Conservation (phyloP, 2,113 vertebrate species). For the Cyanoramphus novaezelandiae region DNA sequence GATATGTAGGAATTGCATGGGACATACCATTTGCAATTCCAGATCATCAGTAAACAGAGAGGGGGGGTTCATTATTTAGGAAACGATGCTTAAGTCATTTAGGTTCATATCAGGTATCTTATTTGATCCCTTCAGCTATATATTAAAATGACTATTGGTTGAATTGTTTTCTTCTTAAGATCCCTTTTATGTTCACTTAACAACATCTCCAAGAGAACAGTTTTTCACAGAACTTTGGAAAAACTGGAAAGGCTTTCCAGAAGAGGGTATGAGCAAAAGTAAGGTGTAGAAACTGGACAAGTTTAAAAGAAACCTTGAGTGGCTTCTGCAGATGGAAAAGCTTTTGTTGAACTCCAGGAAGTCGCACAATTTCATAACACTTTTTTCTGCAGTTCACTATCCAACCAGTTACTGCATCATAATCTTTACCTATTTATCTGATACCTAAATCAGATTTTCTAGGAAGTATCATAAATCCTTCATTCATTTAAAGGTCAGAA, state of each 20-base stretch:
- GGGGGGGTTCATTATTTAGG: rapidly evolving
- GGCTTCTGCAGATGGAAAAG: neutral
- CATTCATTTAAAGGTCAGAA: constrained; percentile 1
- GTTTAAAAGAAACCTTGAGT: neutral
- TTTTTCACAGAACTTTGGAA: neutral
- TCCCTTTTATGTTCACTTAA: neutral
- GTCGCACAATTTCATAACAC: neutral
- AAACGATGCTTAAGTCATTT: neutral
- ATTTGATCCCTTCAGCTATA: neutral
- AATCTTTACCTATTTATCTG: neutral
- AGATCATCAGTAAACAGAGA: neutral
- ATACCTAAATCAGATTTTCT: neutral
- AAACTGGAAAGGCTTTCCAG: neutral
- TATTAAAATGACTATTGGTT: neutral
- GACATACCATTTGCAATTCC: neutral
- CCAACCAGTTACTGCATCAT: neutral
- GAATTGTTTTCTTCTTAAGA: neutral
- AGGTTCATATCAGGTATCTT: neutral
- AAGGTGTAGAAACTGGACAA: neutral
- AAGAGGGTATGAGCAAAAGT: neutral
- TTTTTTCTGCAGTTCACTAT: neutral
- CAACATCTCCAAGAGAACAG: neutral
- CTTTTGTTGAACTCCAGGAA: neutral
- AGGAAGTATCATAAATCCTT: neutral
- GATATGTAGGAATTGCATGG: neutral